Evolutionary conservation across 1,140 invertebrate species (phyloP), one percentile per base, ranked within the genome.

Genomic region (Trigoniulus corallinus): DNA sequence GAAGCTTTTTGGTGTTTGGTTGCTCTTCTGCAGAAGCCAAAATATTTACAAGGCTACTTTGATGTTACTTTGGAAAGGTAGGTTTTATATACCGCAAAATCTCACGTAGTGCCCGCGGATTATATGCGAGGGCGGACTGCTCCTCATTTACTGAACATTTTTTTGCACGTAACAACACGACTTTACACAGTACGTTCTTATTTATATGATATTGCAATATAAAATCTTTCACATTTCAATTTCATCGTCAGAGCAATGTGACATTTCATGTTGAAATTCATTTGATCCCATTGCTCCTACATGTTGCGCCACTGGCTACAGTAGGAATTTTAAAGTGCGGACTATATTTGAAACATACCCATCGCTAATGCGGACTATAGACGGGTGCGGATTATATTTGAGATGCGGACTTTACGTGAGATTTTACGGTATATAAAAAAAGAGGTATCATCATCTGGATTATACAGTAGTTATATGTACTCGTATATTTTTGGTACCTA

Each of bases 1-100:
- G 50, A 55, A 3, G 45, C 55, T 2, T 56, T 56, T 55, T 56
- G 55, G 55, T 56, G 54, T 27, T 21, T 53, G 2, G 50, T 56
- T 21, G 50, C 54, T 7, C 27, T 56, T 1, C 26, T 56, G 1
- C 49, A 54, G 41, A 44, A 52, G 34, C 55, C 52, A 22, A 56
- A 56, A 40, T 56, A 56, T 48, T 42, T 56, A 3, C 37, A 53
- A 2, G 53, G 53, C 2, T 56, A 55, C 42, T 56, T 53, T 50
- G 49, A 56, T 27, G n/a, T 18, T 18, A n/a, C 42, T 13, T 26
- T 56, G 22, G 21, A 37, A 12, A 56, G 40, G 54, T 56, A 51
- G 34, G 29, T 48, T 48, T 37, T 7, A 27, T n/a, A n/a, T 43
- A 4, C 10, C 4, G 21, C 21, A 12, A 22, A 43, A 18, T 43